Evolutionary conservation across 2,113 vertebrate genomes (phyloP).

Genomic region (Lamprologus lemairii): DNA sequence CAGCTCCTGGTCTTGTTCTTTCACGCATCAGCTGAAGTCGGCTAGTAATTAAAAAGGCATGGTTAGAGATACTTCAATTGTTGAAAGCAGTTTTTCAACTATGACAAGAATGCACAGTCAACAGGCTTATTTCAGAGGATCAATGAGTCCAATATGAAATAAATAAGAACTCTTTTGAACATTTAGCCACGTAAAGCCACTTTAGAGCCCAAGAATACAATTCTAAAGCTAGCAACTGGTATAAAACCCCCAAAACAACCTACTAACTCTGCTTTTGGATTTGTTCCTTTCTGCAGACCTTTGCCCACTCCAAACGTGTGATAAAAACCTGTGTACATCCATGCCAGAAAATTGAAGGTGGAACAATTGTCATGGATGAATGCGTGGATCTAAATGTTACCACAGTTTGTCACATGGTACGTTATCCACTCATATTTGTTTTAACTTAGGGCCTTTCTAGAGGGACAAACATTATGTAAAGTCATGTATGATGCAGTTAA

Average conservation of each 20-base stretch:
- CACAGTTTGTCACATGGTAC: background rate
- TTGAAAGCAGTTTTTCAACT: background rate
- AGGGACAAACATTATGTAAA: background rate
- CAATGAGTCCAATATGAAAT: background rate
- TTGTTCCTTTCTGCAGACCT: background rate
- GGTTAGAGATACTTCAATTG: background rate
- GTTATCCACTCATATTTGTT: background rate
- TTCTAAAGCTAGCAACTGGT: background rate
- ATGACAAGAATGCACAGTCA: background rate
- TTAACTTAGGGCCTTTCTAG: background rate
- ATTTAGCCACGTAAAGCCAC: background rate
- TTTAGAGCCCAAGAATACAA: background rate
- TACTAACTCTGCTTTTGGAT: background rate
- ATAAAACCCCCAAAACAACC: background rate
- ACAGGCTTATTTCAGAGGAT: background rate
- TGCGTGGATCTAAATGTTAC: background rate
- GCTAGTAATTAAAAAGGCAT: background rate
- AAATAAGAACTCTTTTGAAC: background rate
- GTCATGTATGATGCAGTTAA: background rate
- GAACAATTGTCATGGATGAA: background rate
- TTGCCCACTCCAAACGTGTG: background rate
- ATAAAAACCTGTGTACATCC: rapidly evolving
- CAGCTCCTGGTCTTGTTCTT: background rate
- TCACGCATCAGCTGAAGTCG: background rate
- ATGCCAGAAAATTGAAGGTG: background rate